These are phyloP conservation scores for Amniataba percoides DNA, from an alignment of 2,797 vertebrate genomes.

Conservation along the genomic window DNA sequence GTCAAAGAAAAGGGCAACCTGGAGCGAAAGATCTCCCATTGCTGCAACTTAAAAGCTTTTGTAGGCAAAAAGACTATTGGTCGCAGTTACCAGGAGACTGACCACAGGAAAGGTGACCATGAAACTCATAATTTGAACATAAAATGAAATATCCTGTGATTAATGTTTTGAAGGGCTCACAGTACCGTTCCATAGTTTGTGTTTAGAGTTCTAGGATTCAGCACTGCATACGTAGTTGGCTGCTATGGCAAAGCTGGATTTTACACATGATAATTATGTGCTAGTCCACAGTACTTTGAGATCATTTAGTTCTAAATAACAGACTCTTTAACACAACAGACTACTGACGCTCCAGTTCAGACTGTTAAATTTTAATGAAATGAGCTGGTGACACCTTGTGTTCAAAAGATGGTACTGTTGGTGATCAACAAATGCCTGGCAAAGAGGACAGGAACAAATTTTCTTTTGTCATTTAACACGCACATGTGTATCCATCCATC, in stretches of 20 bases:
- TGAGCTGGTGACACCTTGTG: constrained; percentile 50
- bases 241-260: neutral
- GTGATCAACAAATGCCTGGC: neutral
- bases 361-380: neutral
- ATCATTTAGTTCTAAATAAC: neutral
- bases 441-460: neutral
- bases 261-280: too few species aligned
- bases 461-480: neutral
- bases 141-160: neutral
- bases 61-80: neutral
- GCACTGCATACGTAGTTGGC: neutral
- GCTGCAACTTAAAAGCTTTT: constrained; percentile 4
- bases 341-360: neutral
- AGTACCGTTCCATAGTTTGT: neutral
- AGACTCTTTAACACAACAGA: neutral
- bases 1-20: neutral
- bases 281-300: neutral
- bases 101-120: constrained; percentile 9
- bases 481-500: too few species aligned
- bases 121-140: neutral
- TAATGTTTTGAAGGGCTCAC: neutral
- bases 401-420: constrained; percentile 31
- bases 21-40: neutral
- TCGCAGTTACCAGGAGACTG: neutral
- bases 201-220: neutral